These are phyloP conservation scores for Dolichoris vasculosae DNA, from an alignment of 1,140 invertebrate species.

Conservation along the genomic window DNA sequence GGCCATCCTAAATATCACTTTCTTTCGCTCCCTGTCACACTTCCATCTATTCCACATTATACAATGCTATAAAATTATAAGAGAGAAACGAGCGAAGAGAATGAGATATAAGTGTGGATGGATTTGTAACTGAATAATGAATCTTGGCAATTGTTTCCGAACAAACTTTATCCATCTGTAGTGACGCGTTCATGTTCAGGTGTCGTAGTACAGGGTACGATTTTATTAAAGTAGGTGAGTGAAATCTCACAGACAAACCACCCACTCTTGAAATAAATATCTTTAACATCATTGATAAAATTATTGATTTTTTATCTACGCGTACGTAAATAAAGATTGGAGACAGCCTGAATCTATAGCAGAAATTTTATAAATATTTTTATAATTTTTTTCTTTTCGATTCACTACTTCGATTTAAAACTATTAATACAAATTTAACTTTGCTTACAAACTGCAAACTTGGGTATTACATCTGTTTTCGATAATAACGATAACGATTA, in stretches of 20 bases:
- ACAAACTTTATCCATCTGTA: background rate
- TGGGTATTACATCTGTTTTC: no score
- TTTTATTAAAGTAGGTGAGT: background rate
- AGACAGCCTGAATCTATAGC: no score
- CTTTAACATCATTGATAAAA: background rate
- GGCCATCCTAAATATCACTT: background rate
- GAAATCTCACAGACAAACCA: background rate
- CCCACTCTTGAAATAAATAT: background rate
- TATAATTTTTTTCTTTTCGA: background rate
- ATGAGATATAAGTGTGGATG: background rate
- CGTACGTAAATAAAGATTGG: no score
- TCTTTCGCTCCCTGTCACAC: background rate
- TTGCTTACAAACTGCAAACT: background rate
- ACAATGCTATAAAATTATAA: slow-evolving; percentile 1
- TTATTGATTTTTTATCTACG: background rate
- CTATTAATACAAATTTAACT: no score
- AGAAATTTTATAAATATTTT: background rate
- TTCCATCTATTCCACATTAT: background rate
- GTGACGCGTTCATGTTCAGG: background rate
- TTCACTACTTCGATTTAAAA: no score
- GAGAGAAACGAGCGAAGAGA: background rate
- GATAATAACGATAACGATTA: background rate
- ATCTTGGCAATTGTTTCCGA: background rate
- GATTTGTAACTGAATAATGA: background rate
- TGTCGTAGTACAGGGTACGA: background rate